phyloP scores from a whole-genome alignment of 2,113 vertebrate species.

The Nerophis ophidion region DNA sequence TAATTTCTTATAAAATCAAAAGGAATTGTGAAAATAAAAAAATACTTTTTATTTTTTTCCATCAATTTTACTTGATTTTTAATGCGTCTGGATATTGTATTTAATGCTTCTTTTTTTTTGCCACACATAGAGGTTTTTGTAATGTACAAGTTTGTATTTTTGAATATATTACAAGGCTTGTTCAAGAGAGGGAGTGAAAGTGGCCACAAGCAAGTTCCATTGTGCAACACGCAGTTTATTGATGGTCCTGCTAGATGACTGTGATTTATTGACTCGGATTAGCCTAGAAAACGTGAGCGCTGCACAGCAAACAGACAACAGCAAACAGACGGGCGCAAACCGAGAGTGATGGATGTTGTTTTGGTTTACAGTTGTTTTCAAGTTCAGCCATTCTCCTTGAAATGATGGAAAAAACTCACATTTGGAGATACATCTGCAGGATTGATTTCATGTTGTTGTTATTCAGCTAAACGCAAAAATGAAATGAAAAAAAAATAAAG shows the following conservation, averaged over 20 bases:
- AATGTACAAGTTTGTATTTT: neutral
- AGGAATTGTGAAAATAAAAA: too few relatives aligned
- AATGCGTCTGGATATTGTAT: too few relatives aligned
- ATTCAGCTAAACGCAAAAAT: neutral
- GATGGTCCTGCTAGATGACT: neutral
- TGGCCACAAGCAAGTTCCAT: neutral
- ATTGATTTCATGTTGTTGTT: constrained; percentile 17
- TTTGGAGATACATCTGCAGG: neutral
- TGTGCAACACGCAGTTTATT: constrained; percentile 1
- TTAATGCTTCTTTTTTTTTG: too few relatives aligned
- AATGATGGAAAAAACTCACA: neutral
- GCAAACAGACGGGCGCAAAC: neutral
- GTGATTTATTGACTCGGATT: constrained; percentile 34
- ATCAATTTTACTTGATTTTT: too few relatives aligned
- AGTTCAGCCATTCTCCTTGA: neutral
- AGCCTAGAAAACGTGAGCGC: constrained; percentile 5
- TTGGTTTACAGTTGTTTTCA: constrained; percentile 15
- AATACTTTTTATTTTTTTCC: too few relatives aligned
- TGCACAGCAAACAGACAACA: constrained; percentile 15
- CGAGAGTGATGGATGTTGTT: constrained; percentile 3
- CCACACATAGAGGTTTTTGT: too few relatives aligned
- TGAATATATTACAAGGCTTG: neutral
- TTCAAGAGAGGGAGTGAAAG: neutral
- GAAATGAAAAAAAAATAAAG: neutral
- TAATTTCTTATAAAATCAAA: too few relatives aligned